phyloP scores from a whole-genome alignment of 30 jellyfish, hydroid and myxozoan genomes.

The Euphysa ruthae region DNA sequence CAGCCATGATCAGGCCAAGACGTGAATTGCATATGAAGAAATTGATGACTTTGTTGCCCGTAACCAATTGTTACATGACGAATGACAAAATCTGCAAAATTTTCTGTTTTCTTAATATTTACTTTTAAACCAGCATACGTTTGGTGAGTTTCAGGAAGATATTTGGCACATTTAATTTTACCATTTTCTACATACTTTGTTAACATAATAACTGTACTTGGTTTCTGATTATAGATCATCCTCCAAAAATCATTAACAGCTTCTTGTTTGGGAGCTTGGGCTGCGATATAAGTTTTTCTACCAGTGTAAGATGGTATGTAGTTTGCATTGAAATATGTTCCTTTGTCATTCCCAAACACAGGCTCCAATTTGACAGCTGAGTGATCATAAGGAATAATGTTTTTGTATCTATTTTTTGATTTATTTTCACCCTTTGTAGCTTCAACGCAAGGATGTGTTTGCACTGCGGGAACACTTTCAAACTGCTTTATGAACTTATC shows the following conservation, averaged over 20 bases:
- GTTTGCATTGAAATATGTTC: slow-evolving; percentile 18
- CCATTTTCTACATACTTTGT: slow-evolving; percentile 3
- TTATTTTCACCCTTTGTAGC: slow-evolving; percentile 1
- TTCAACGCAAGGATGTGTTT: neutral
- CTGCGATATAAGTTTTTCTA: neutral
- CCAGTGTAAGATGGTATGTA: slow-evolving; percentile 5
- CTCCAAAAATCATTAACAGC: slow-evolving; percentile 20
- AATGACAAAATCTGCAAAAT: slow-evolving; percentile 68
- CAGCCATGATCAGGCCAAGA: slow-evolving; percentile 98
- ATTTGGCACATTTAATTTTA: slow-evolving; percentile 55
- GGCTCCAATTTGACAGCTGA: neutral
- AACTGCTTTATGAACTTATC: neutral
- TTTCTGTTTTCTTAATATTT: slow-evolving; percentile 38
- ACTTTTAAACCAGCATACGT: slow-evolving; percentile 68
- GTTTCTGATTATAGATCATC: slow-evolving; percentile 13
- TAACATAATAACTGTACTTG: slow-evolving; percentile 14
- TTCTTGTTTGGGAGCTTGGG: slow-evolving; percentile 22
- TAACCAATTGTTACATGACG: slow-evolving; percentile 34
- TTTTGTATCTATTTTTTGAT: neutral
- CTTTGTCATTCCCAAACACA: neutral
- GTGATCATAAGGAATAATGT: slow-evolving; percentile 19
- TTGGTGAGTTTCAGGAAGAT: slow-evolving; percentile 78
- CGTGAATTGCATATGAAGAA: slow-evolving; percentile 62
- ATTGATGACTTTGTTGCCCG: neutral
- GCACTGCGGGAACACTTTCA: slow-evolving; percentile 16